These are phyloP conservation scores for Odontophorus gujanensis DNA, from an alignment of 2,113 vertebrate genomes.

Conservation along the genomic window DNA sequence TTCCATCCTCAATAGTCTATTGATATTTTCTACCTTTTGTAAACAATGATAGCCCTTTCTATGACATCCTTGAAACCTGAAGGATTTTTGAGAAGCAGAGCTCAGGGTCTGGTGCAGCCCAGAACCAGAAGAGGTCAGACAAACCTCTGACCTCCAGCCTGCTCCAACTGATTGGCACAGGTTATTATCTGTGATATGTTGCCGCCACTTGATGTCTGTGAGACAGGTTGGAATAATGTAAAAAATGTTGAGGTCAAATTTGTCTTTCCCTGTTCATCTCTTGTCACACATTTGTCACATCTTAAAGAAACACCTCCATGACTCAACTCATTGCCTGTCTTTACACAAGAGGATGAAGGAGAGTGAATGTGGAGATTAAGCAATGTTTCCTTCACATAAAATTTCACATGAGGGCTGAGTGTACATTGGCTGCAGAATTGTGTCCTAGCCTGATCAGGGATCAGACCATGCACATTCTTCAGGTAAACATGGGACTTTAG, in stretches of 20 bases:
- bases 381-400: accelerated
- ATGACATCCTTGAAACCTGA: accelerated
- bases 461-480: neutral
- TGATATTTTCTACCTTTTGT: neutral
- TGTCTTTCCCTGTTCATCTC: neutral
- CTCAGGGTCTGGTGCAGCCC: neutral
- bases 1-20: neutral
- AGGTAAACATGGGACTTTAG: neutral
- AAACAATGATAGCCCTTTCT: neutral
- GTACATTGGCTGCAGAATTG: neutral
- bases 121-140: neutral
- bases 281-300: neutral
- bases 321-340: accelerated
- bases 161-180: neutral
- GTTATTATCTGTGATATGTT: neutral
- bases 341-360: neutral
- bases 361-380: neutral
- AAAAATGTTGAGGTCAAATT: neutral
- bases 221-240: neutral
- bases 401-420: neutral
- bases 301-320: neutral
- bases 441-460: neutral
- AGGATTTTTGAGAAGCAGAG: neutral
- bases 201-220: neutral
- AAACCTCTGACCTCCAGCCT: neutral